phyloP scores from a whole-genome alignment of 2,113 vertebrate genomes.

The Acanthochromis polyacanthus region DNA sequence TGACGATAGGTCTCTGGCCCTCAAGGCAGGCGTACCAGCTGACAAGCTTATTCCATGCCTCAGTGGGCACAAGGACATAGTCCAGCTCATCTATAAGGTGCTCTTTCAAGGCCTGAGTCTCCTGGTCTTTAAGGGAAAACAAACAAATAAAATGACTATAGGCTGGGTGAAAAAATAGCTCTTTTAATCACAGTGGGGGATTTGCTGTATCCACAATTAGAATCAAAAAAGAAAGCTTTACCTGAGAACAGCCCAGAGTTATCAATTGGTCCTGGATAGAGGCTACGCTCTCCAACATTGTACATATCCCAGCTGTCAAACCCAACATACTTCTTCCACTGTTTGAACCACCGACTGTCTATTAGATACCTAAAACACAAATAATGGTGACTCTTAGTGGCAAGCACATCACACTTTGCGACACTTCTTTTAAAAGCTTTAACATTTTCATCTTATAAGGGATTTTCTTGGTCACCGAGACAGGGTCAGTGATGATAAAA shows the following conservation, averaged over 20 bases:
- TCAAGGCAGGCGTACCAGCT: constrained; percentile 93
- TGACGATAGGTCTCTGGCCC: constrained; percentile 92
- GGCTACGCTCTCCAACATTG: constrained; percentile 89
- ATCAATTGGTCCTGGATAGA: constrained; percentile 94
- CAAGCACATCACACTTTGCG: background rate
- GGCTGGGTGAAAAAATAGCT: background rate
- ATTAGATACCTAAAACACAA: constrained; percentile 85
- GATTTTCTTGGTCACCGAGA: background rate
- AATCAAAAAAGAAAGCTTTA: constrained; percentile 65
- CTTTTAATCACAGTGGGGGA: background rate
- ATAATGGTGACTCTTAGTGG: background rate
- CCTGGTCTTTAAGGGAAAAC: constrained; percentile 85
- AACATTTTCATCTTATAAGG: background rate
- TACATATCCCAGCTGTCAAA: constrained; percentile 97
- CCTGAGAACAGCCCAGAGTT: constrained; percentile 97
- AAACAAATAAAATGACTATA: background rate
- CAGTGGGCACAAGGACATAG: constrained; percentile 94
- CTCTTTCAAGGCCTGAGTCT: constrained; percentile 92
- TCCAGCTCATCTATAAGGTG: constrained; percentile 96
- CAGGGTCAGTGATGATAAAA: background rate
- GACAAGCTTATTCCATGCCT: constrained; percentile 94
- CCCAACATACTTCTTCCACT: constrained; percentile 98
- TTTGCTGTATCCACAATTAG: background rate
- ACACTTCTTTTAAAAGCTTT: background rate
- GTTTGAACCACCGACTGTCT: constrained; percentile 97